phyloP scores from a whole-genome alignment of 2,113 vertebrate species.

The Pampusana beccarii region DNA sequence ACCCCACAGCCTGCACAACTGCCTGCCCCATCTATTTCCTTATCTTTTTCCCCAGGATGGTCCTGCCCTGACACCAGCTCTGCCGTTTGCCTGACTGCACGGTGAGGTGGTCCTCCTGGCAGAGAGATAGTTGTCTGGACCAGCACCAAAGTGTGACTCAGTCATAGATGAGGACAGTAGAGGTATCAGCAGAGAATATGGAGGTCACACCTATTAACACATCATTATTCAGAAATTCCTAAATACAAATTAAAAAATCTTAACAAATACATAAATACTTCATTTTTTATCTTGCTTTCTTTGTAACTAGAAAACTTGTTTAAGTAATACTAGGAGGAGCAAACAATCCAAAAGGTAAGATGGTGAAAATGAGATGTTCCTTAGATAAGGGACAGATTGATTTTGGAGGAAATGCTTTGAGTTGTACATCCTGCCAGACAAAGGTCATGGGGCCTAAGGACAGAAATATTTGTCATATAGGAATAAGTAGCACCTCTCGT shows the following conservation, averaged over 20 bases:
- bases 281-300: background rate
- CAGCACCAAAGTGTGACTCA: background rate
- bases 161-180: background rate
- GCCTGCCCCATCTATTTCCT: background rate
- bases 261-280: background rate
- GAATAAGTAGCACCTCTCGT: background rate
- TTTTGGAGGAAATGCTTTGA: background rate
- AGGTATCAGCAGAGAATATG: background rate
- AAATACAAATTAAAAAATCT: background rate
- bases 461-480: background rate
- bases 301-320: background rate
- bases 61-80: background rate
- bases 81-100: rapidly evolving
- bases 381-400: background rate
- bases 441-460: background rate
- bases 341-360: background rate
- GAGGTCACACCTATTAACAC: background rate
- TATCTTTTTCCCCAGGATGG: background rate
- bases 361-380: background rate
- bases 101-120: background rate
- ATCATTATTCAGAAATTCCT: background rate
- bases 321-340: background rate
- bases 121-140: background rate
- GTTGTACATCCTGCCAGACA: background rate
- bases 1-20: background rate